Base-by-base conservation (phyloP, 1,140 invertebrate genomes). In the Trichonephila inaurata region DNA sequence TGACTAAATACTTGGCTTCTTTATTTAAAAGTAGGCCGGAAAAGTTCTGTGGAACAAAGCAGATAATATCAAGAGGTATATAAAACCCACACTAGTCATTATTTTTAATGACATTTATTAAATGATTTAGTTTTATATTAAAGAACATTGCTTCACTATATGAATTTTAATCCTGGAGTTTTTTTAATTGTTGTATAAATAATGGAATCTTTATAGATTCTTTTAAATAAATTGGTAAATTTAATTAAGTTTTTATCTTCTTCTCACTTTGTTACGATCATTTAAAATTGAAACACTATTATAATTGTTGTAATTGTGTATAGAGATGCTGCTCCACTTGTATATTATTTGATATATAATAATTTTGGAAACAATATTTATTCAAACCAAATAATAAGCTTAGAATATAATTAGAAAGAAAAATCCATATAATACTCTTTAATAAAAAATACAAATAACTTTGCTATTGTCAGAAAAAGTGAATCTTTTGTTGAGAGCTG, bases 101-200 rank as follows among this genome's bases (percentile, higher is more conserved):
- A 77, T 77, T 77, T 77, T 77, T 77, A 77, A 77, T 77, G 72
- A 77, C 72, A 77, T 77, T 77, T 28, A 40, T 77, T 77, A 77
- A 77, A 33, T 77, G 18, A 77, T 77, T 69, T 40, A 77, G 33
- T 77, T 77, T 40, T 77, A 3, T 40, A 33, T 28, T 69, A 77
- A 77, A 28, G 16, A 77, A 7, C 28, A 40, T 19, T 33, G 33
- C 4, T 28, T 77, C 28, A 69, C 1, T 1, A 1, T 24, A 28
- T 4, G 21, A 28, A 19, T 77, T 40, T 77, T 77, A 33, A 77
- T 77, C 6, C 18, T 12, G 16, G 18, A 28, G 12, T 33, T 28
- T 14, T 77, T 77, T 33, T 33, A 8, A 4, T 33, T 28, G 69
- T 72, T 24, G 3, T 40, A 40, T 40, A 40, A 40, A 40, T 40